Evolutionary conservation across 2,797 vertebrate species (phyloP), one percentile per base, ranked within the genome.

Genomic region (Tachyglossus aculeatus): DNA sequence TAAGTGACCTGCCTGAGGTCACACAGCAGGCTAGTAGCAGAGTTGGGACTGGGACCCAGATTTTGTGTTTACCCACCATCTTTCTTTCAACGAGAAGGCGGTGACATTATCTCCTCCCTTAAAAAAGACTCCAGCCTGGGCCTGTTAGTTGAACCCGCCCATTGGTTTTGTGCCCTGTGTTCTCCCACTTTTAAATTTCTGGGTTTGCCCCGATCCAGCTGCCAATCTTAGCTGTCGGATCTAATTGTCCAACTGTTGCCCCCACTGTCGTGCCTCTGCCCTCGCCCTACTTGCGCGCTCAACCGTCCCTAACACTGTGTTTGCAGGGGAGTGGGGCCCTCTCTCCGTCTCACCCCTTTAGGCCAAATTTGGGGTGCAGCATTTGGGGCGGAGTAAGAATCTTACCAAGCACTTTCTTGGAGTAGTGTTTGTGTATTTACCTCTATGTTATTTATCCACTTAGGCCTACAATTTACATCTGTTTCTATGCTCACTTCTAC

Each of bases 241-340:
- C 33, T 12, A 40, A 38, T 48, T 45, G 27, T 44, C 9, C 10
- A 14, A 31, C 18, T 21, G 5, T 10, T 18, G 61, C 50, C 0
- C 1, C 38, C n/a, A 5, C 53, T 15, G 7, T 38, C 19, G 27
- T 41, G 54, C 21, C 25, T n/a, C 55, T 33, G 67, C 83, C 65
- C 73, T 77, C 67, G 81, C 56, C 71, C 68, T 77, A 73, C 70
- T 80, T 83, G 64, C 68, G 75, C 85, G 76, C 63, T 86, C 71
- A 67, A 29, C 72, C 47, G 10, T 91, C 79, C 64, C 86, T 59
- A 58, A 90, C 64, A 67, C 62, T 71, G 81, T 53, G 27, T 83
- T 80, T 73, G 67, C 57, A 74, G 80, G 73, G 65, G 67, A 21
- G 52, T 1, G 2, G 29, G 75, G 76, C 80, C 61, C 67, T 60